These are phyloP conservation scores for Galeopterus variegatus DNA, from an alignment of 2,113 vertebrate species.

Conservation along the genomic window DNA sequence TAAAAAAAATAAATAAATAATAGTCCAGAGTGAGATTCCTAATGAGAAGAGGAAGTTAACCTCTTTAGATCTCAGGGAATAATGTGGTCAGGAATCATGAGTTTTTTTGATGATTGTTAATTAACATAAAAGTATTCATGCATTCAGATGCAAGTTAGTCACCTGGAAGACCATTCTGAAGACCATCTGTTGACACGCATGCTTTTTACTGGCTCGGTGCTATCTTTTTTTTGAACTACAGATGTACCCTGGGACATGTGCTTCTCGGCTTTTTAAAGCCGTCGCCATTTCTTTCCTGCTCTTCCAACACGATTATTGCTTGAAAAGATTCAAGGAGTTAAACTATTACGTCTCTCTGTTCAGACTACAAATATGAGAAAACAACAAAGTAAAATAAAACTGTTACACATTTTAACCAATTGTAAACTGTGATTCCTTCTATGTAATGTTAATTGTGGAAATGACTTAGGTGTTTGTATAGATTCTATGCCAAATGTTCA, in stretches of 20 bases:
- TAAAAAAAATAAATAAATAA: background rate
- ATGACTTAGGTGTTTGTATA: rapidly evolving
- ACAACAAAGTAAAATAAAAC: rapidly evolving
- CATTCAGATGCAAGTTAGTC: rapidly evolving
- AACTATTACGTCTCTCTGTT: rapidly evolving
- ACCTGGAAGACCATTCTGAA: rapidly evolving
- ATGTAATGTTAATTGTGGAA: rapidly evolving
- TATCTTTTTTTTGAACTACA: background rate
- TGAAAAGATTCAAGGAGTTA: background rate
- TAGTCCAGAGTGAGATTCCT: background rate
- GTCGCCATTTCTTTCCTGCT: background rate
- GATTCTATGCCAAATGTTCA: rapidly evolving
- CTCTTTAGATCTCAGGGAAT: no score
- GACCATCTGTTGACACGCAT: rapidly evolving
- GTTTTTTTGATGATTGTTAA: no score
- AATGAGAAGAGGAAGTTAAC: background rate
- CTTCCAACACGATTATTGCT: rapidly evolving
- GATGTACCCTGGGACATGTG: rapidly evolving
- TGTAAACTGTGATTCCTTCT: rapidly evolving
- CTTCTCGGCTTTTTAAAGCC: background rate
- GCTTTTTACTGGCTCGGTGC: rapidly evolving
- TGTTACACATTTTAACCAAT: rapidly evolving
- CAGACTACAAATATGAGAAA: rapidly evolving
- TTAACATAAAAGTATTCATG: background rate
- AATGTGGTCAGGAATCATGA: background rate